A percentile compares a stretch with the other conserved stretches of the same genome.
phyloP scores from a whole-genome alignment of 2,113 vertebrate genomes.

The Trematomus loennbergii region DNA sequence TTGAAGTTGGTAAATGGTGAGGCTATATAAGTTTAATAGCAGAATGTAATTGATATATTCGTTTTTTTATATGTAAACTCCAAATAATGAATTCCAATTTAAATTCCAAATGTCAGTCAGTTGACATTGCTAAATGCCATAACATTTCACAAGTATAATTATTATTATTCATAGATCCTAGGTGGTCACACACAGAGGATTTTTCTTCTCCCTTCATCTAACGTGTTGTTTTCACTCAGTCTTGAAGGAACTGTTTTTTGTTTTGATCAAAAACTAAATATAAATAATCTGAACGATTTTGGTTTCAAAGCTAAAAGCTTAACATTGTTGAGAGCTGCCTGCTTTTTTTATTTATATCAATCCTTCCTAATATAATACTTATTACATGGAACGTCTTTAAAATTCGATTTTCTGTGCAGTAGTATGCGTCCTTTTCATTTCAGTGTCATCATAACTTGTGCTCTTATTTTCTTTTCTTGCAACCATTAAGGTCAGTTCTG shows the following conservation, averaged over 20 bases:
- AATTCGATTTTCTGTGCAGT: background rate
- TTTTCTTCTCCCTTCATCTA: background rate
- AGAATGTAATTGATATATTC: background rate
- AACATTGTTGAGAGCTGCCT: background rate
- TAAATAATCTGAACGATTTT: background rate
- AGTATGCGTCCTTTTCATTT: background rate
- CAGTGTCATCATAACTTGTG: background rate
- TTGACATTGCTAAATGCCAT: background rate
- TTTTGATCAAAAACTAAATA: background rate
- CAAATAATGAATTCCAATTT: too few species aligned
- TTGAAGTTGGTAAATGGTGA: too few species aligned
- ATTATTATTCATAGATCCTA: background rate
- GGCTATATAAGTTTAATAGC: too few species aligned
- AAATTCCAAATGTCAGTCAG: background rate
- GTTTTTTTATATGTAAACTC: background rate
- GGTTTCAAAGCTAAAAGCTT: background rate
- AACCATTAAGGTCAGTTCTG: background rate
- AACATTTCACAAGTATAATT: background rate
- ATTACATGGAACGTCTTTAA: background rate
- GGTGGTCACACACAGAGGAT: background rate
- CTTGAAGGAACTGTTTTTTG: background rate
- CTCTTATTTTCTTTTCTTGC: conserved; percentile 1
- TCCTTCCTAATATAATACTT: background rate
- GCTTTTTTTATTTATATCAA: background rate
- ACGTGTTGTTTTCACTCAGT: background rate